Conservation (phyloP, 2,888 invertebrate genomes). For the Listrodromus nycthemerus region DNA sequence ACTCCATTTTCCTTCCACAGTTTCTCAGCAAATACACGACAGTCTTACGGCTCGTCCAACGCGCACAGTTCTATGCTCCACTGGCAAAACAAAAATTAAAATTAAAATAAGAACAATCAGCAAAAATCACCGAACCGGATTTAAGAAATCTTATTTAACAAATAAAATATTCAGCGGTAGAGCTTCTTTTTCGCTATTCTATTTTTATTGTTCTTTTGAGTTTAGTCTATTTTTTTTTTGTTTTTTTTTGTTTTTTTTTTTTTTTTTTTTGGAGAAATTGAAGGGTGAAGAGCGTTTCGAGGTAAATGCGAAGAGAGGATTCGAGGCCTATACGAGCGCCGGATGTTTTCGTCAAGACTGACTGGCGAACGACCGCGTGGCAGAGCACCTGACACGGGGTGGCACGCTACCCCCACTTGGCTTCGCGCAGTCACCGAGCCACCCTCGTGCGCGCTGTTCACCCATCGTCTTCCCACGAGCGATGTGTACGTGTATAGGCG, state of each 20-base stretch:
- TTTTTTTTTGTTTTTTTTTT: neutral
- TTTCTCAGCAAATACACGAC: neutral
- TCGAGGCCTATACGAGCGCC: slow-evolving; percentile 68
- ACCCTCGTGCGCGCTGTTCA: slow-evolving; percentile 54
- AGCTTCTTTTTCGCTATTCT: neutral
- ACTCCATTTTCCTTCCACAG: slow-evolving; percentile 23
- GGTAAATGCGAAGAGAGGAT: slow-evolving; percentile 57
- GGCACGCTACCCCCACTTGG: slow-evolving; percentile 77
- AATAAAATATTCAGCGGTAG: neutral
- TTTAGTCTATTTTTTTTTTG: too few species aligned
- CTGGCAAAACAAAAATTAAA: neutral
- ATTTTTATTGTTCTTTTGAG: too few species aligned
- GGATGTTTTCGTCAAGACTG: slow-evolving; percentile 79
- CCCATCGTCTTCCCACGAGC: slow-evolving; percentile 5
- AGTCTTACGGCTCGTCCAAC: neutral
- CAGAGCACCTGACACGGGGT: slow-evolving; percentile 79
- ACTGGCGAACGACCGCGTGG: slow-evolving; percentile 79
- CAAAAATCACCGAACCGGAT: too few species aligned
- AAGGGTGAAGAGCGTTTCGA: slow-evolving; percentile 30
- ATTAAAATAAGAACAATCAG: too few species aligned
- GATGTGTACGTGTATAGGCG: neutral
- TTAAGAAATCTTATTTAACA: neutral
- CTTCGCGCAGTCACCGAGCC: slow-evolving; percentile 62
- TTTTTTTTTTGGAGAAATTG: neutral
- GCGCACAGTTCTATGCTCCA: neutral